Conservation (phyloP, 2,113 vertebrate species). For the Menidia beryllina region DNA sequence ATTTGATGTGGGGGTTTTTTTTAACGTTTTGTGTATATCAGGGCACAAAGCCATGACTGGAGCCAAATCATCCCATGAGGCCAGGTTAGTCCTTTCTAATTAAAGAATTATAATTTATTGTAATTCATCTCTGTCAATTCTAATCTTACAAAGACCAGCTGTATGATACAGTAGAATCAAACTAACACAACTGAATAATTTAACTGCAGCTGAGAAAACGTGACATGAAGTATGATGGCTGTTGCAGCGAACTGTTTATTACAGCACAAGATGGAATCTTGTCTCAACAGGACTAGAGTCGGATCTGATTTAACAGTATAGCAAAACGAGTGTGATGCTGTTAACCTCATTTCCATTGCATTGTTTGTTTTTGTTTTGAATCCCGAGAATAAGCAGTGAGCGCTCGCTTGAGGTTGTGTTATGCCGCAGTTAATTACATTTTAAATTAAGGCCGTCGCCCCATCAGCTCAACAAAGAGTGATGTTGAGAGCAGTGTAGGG, state of each 20-base stretch:
- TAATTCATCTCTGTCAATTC: slow-evolving; percentile 10
- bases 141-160: slow-evolving; percentile 3
- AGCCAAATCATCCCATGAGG: neutral
- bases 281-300: slow-evolving; percentile 14
- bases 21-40: slow-evolving; percentile 73
- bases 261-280: neutral
- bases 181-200: neutral
- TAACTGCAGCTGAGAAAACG: neutral
- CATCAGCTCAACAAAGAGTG: slow-evolving; percentile 81
- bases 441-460: slow-evolving; percentile 83
- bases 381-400: slow-evolving; percentile 25
- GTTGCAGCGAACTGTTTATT: no score
- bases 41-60: slow-evolving; percentile 14
- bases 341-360: slow-evolving; percentile 68
- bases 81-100: neutral
- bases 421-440: slow-evolving; percentile 86
- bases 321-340: slow-evolving; percentile 11
- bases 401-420: slow-evolving; percentile 51
- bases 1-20: no score
- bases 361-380: slow-evolving; percentile 68
- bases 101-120: slow-evolving; percentile 1
- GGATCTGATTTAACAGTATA: slow-evolving; percentile 11
- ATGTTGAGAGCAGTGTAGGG: slow-evolving; percentile 87
- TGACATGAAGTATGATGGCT: neutral
- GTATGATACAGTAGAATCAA: neutral